Evolutionary conservation across 2,888 invertebrate species (phyloP).

Genomic region (Pycnomerus fuliginosus): DNA sequence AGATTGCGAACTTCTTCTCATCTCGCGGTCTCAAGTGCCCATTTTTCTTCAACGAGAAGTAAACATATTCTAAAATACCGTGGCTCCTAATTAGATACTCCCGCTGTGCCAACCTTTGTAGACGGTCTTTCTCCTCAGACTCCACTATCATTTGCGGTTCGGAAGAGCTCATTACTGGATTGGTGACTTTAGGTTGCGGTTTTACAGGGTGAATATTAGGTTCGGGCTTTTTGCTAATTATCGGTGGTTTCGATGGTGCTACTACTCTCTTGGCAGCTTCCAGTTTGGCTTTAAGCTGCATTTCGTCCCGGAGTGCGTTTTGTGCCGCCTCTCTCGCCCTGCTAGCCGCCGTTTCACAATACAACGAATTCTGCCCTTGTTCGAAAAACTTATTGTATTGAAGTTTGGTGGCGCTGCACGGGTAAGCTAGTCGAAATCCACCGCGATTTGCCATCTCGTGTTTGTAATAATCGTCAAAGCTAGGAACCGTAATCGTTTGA

Average conservation of each 20-base stretch:
- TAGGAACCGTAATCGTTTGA: conserved; percentile 19
- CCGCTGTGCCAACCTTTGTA: conserved; percentile 64
- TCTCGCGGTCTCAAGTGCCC: conserved; percentile 65
- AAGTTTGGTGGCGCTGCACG: conserved; percentile 59
- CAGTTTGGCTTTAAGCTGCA: conserved; percentile 60
- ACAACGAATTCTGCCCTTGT: conserved; percentile 72
- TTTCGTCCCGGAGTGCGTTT: conserved; percentile 68
- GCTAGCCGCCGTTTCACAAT: conserved; percentile 74
- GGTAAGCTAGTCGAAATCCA: conserved; percentile 72
- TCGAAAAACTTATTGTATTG: conserved; percentile 69
- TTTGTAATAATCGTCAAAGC: conserved; percentile 48
- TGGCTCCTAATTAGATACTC: conserved; percentile 70
- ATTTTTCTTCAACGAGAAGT: conserved; percentile 68
- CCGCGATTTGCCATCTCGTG: conserved; percentile 60
- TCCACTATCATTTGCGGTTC: conserved; percentile 67
- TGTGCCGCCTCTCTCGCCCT: conserved; percentile 76
- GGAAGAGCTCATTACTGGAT: conserved; percentile 53
- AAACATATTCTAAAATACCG: conserved; percentile 68
- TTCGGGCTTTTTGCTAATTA: conserved; percentile 7
- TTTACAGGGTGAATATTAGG: no score
- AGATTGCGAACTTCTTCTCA: conserved; percentile 65
- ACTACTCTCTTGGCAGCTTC: conserved; percentile 59
- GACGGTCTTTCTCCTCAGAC: conserved; percentile 71
- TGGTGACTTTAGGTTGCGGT: neutral
- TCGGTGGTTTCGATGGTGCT: conserved; percentile 3